Evolutionary conservation across 2,888 invertebrate species (phyloP).

Genomic region (Hypercompe scribonia): DNA sequence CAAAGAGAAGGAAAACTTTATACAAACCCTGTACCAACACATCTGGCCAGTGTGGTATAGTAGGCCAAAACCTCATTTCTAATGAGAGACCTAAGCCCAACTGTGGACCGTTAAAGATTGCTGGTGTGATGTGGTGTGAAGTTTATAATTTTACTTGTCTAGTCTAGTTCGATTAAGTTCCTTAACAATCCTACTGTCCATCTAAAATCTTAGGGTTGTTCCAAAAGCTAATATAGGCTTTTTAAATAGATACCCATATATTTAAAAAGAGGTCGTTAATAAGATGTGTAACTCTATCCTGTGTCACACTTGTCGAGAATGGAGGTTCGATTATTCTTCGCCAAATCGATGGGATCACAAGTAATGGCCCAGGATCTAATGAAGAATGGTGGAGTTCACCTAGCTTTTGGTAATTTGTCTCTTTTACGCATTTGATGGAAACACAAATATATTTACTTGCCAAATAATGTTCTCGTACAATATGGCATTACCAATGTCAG

Average conservation of each 20-base stretch:
- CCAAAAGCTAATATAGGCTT: background rate
- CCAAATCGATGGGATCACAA: background rate
- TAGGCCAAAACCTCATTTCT: too few species aligned
- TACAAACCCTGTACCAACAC: too few species aligned
- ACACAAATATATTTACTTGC: background rate
- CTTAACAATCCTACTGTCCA: background rate
- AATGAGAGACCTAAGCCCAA: too few species aligned
- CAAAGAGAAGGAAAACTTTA: too few species aligned
- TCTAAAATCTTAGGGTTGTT: background rate
- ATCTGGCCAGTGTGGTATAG: too few species aligned
- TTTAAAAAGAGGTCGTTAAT: background rate
- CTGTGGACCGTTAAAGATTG: too few species aligned
- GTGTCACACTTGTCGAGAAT: background rate
- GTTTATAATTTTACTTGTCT: background rate
- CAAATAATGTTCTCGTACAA: background rate
- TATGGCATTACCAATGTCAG: too few species aligned
- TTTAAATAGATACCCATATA: background rate
- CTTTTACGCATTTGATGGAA: background rate
- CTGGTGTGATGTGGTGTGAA: too few species aligned
- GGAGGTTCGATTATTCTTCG: background rate
- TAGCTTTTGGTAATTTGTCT: background rate
- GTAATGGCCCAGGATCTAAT: background rate
- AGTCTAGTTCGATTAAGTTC: background rate
- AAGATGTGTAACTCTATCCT: background rate
- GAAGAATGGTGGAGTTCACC: background rate